Evolutionary conservation across 2,888 invertebrate genomes (phyloP), one percentile per base, ranked within the genome.

Genomic region (Aphrophora alni): DNA sequence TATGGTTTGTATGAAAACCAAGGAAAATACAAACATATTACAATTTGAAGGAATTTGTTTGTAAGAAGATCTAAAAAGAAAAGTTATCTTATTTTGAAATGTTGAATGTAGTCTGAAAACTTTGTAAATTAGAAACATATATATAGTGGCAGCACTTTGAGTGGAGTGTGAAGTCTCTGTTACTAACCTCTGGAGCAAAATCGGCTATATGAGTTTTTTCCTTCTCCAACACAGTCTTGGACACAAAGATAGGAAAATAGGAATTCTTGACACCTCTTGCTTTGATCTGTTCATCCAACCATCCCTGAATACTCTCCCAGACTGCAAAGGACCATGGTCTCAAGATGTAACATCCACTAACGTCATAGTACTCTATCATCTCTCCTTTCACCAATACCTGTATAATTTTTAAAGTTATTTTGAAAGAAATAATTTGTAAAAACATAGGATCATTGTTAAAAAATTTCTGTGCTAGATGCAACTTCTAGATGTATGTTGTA

Each of bases 351-450:
- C 99, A 99, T 0, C 99, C 99, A 77, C 98, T 98, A 4, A 99
- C 98, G 89, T 99, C 98, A 88, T 99, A 99, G 89, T 99, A 99
- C 88, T 99, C 99, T 79, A 99, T 99, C 92, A 99, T 92, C 89
- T 99, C 99, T 71, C 98, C 94, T 88, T 97, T 97, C 0, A 95
- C 95, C 82, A 95, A 91, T 8, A 94, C 92, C 89, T 91, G 79
- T n/a, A 70, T 21, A 8, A 70, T 21, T 5, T 21, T 5, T 2
- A 70, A 25, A 70, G 25, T 5, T 33, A 72, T 72, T 3, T 26
- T 7, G 24, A 14, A 17, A 70, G 10, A 70, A 70, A 24, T 24
- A 10, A 21, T 69, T 17, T 71, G 8, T 70, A 12, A 17, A 70
- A 28, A 72, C 21, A 26, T 17, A 77, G 72, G 17, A 24, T 77